Conservation (phyloP, 1,140 invertebrate species). For the Procambarus virginalis region DNA sequence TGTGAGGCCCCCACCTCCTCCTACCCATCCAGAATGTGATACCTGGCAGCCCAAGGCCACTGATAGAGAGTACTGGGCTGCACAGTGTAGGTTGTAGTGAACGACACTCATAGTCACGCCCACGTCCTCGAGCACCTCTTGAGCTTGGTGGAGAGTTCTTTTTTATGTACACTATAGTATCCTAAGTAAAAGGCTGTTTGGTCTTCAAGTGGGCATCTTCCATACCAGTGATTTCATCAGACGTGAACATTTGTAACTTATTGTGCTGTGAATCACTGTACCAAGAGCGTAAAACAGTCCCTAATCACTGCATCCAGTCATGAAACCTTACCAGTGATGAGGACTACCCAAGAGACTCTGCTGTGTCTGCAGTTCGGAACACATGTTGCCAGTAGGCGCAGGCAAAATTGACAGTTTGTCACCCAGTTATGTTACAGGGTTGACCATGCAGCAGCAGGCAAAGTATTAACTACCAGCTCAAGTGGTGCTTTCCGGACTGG, state of each 20-base stretch:
- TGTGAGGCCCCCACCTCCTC: slow-evolving; percentile 56
- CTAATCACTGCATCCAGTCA: neutral
- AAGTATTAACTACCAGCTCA: slow-evolving; percentile 5
- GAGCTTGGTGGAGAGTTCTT: neutral
- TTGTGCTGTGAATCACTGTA: too few species aligned
- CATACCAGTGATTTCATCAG: neutral
- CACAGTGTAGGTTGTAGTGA: slow-evolving; percentile 59
- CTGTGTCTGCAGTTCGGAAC: neutral
- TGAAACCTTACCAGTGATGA: neutral
- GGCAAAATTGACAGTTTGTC: neutral
- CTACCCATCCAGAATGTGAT: slow-evolving; percentile 65
- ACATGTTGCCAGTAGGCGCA: neutral
- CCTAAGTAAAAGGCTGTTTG: neutral
- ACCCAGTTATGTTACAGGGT: neutral
- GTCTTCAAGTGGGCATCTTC: neutral
- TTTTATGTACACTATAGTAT: neutral
- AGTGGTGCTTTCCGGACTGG: slow-evolving; percentile 4
- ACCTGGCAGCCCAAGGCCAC: slow-evolving; percentile 20
- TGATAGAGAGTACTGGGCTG: slow-evolving; percentile 22
- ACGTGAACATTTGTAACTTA: neutral
- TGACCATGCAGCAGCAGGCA: neutral
- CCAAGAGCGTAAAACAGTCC: too few species aligned
- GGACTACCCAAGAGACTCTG: neutral
- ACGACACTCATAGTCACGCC: slow-evolving; percentile 17
- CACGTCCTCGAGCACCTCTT: slow-evolving; percentile 20